Conservation (phyloP, 2,113 vertebrate species). For the Hippocampus abdominalis region DNA sequence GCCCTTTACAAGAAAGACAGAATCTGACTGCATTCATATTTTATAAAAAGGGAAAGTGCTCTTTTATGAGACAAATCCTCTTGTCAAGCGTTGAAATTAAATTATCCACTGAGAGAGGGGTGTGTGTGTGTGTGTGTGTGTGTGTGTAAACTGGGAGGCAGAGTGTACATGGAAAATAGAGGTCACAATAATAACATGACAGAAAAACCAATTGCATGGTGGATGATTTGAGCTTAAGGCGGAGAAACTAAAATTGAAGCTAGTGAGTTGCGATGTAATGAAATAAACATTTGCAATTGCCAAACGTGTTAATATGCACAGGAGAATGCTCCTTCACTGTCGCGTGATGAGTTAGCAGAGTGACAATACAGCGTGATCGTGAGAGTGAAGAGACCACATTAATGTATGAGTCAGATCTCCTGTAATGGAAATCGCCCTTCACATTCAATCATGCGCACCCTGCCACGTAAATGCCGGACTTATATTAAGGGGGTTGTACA, state of each 20-base stretch:
- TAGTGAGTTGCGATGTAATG: background rate
- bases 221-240: conserved; percentile 1
- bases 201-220: conserved; percentile 11
- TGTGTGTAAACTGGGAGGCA: background rate
- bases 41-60: background rate
- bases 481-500: too few relatives aligned
- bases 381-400: background rate
- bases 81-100: conserved; percentile 1
- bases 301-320: background rate
- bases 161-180: background rate
- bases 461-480: background rate
- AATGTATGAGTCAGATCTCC: background rate
- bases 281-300: background rate
- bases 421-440: background rate
- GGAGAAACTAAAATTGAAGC: background rate
- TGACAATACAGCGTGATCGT: background rate
- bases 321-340: background rate
- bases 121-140: too few relatives aligned
- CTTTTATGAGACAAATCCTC: background rate
- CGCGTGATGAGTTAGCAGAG: background rate
- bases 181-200: conserved; percentile 1
- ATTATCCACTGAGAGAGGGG: background rate
- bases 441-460: background rate
- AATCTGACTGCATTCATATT: background rate
- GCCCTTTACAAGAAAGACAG: background rate